A percentile compares a stretch with the other conserved stretches of the same genome.
Evolutionary conservation across 2,113 vertebrate genomes (phyloP).

Genomic region (Mesocricetus auratus): DNA sequence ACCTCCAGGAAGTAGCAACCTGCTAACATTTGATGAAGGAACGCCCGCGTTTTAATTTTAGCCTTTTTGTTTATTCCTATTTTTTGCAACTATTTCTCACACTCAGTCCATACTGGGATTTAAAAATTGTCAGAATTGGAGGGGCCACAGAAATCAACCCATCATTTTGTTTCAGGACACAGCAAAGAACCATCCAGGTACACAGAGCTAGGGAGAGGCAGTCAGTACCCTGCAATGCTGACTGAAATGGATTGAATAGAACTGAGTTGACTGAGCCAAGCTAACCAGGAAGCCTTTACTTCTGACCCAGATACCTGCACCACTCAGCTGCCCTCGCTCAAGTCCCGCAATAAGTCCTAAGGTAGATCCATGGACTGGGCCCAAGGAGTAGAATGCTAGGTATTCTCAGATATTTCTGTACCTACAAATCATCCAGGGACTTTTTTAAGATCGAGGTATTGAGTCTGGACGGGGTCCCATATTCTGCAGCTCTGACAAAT

Average conservation of each 20-base stretch:
- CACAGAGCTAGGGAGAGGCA: background rate
- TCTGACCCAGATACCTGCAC: background rate
- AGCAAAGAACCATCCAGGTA: background rate
- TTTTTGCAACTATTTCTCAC: background rate
- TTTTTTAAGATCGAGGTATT: background rate
- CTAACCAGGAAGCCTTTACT: background rate
- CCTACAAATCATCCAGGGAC: background rate
- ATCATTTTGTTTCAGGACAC: background rate
- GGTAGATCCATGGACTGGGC: background rate
- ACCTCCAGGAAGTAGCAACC: background rate
- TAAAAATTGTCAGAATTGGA: slow-evolving; percentile 16
- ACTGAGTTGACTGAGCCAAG: background rate
- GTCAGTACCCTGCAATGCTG: background rate
- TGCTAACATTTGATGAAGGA: background rate
- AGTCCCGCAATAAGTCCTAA: background rate
- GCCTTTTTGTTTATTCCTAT: background rate
- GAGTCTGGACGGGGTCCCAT: background rate
- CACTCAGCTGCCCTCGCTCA: background rate
- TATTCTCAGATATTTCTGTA: background rate
- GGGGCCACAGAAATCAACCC: background rate
- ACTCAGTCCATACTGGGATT: background rate
- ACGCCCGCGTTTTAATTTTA: background rate
- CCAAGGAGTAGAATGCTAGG: background rate
- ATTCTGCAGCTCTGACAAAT: slow-evolving; percentile 3
- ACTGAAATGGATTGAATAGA: background rate